These are phyloP conservation scores for Gambelia wislizenii DNA, from an alignment of 2,797 vertebrate genomes.

Conservation along the genomic window DNA sequence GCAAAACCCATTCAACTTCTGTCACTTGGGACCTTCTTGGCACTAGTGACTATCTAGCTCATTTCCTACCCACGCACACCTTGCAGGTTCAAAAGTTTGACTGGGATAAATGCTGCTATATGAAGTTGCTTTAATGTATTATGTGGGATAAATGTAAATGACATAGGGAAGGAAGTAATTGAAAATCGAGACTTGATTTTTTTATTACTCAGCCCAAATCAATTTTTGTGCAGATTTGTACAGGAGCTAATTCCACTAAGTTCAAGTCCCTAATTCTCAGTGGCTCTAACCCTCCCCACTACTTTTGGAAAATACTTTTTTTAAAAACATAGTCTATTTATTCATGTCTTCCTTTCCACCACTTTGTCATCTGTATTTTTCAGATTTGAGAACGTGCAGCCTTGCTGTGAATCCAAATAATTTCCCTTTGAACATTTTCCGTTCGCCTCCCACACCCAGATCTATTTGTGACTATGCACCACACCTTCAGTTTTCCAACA, in stretches of 20 bases:
- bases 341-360: neutral
- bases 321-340: neutral
- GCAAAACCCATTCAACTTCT: neutral
- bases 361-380: neutral
- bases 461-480: neutral
- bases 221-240: neutral
- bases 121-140: neutral
- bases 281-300: neutral
- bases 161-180: neutral
- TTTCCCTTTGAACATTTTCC: constrained; percentile 9
- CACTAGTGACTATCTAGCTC: neutral
- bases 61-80: constrained; percentile 26
- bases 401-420: neutral
- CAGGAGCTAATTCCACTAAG: neutral
- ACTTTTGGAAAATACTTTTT: neutral
- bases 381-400: neutral
- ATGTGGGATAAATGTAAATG: neutral
- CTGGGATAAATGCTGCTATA: constrained; percentile 45
- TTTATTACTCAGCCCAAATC: neutral
- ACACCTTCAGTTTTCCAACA: neutral
- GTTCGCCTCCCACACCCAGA: neutral
- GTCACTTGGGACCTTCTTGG: constrained; percentile 39
- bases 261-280: neutral
- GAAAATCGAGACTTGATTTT: neutral
- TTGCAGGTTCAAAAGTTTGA: constrained; percentile 36